Percentiles rank a stretch among this genome's conserved stretches.
Conservation (phyloP, 2,113 vertebrate species). For the Terrapene triunguis region DNA sequence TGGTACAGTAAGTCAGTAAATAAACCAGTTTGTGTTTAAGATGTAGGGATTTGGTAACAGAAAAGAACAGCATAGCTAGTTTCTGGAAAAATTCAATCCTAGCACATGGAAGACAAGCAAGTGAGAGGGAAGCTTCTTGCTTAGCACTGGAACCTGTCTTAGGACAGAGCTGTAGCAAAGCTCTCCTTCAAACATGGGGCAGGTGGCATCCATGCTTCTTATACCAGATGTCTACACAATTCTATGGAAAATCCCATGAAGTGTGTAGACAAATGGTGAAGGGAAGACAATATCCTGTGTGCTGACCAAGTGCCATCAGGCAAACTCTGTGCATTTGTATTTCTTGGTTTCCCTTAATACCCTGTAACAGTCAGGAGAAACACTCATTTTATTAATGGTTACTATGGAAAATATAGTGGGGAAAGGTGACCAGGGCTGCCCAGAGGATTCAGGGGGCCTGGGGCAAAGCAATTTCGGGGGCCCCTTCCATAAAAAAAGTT, state of each 20-base stretch:
- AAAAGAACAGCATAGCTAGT: fast-evolving
- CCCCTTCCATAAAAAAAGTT: too few relatives aligned
- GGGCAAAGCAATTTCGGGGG: too few relatives aligned
- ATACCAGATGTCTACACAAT: neutral
- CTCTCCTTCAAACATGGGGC: neutral
- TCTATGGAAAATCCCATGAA: neutral
- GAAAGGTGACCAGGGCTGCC: neutral
- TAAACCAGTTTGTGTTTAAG: neutral
- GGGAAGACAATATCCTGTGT: neutral
- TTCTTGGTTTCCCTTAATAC: neutral
- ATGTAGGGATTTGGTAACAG: fast-evolving
- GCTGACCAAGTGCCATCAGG: neutral
- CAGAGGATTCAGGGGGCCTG: too few relatives aligned
- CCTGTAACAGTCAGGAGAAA: neutral
- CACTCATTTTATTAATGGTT: neutral
- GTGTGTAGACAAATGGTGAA: neutral
- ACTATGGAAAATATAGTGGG: neutral
- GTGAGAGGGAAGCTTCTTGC: neutral
- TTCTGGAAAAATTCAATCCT: neutral
- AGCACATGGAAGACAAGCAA: neutral
- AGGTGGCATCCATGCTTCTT: neutral
- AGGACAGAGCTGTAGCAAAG: neutral
- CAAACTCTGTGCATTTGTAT: neutral
- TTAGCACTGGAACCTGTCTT: neutral
- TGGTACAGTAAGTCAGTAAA: neutral